Percentiles rank a stretch among this genome's conserved stretches.
Conservation (phyloP, 92 coral and sea anemone genomes). For the Palythoa grandis region DNA sequence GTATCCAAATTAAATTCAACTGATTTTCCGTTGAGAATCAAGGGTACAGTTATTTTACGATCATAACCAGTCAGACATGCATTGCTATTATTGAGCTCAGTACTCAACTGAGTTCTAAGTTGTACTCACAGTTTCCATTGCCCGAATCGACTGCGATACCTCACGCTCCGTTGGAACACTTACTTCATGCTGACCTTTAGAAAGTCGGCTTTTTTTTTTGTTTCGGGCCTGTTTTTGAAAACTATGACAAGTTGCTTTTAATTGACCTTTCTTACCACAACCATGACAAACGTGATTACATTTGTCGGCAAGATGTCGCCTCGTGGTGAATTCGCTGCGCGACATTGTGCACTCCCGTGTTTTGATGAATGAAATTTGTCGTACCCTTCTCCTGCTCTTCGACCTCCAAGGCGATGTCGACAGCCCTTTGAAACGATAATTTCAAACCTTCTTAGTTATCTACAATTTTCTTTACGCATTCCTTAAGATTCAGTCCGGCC, state of each 20-base stretch:
- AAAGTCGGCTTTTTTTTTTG: too few species aligned
- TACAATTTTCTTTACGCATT: conserved; percentile 21
- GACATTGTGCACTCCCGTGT: not conserved
- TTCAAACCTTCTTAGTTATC: not conserved
- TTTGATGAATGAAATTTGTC: conserved; percentile 2
- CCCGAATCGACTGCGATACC: too few species aligned
- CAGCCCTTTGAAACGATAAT: not conserved
- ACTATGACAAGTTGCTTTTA: not conserved
- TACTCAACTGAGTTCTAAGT: not conserved
- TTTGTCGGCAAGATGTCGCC: not conserved
- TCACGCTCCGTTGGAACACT: too few species aligned
- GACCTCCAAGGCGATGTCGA: conserved; percentile 10
- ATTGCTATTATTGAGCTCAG: conserved; percentile 14
- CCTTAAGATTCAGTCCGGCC: not conserved
- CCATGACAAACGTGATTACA: too few species aligned
- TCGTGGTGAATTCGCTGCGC: too few species aligned
- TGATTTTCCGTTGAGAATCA: not conserved
- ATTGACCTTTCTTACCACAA: too few species aligned
- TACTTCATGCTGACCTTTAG: too few species aligned
- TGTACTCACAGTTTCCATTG: not conserved
- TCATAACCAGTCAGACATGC: conserved; percentile 10
- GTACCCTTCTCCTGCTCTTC: conserved; percentile 25
- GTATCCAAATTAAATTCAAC: conserved; percentile 39
- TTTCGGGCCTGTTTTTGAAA: too few species aligned
- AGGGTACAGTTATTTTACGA: not conserved